Base-by-base conservation (phyloP, 2,113 vertebrate species). In the Herpetotheres cachinnans region DNA sequence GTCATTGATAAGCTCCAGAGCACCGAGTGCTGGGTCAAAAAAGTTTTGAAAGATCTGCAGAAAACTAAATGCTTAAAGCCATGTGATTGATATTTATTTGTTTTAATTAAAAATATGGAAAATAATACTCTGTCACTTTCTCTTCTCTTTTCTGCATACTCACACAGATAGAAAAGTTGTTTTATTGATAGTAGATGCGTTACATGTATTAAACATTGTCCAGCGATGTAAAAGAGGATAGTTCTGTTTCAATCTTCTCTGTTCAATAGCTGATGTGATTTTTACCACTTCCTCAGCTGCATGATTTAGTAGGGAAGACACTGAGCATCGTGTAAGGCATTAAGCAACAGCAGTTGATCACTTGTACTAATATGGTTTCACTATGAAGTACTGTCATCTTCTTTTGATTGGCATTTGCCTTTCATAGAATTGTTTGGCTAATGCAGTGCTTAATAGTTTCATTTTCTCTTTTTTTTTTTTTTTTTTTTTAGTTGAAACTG, bases 1-100 rank as follows among this genome's bases (percentile, higher is more conserved):
- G 94, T 97, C 98, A 97, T 98, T 98, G 98, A 99, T 98, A 98
- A 99, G 97, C 97, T 96, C 97, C 97, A 98, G 97, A 98, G 97
- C 97, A 95, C 88, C 24, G 27, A 97, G 95, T 74, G 93, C 92
- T 86, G 89, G 95, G 92, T 97, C 97, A 97, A 92, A 94, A 96
- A 97, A 94, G 81, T 97, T 97, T 95, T 95, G 96, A 97, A 97
- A 98, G 89, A 96, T 97, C 96, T 97, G 89, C 93, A 95, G 83
- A 96, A 93, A 97, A 78, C 85, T 54, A 90, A 85, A 93, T 62
- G 72, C 92, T 97, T 97, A 58, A 90, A 97, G 93, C 77, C 78
- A 72, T 82, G 58, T 83, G 74, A 86, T 71, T 91, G 70, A 76
- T 96, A 96, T 97, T 96, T 98, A 63, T 96, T 98, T 96, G 26